These are phyloP conservation scores for Ophthalmolycus amberensis DNA, from an alignment of 2,113 vertebrate genomes.

Conservation along the genomic window DNA sequence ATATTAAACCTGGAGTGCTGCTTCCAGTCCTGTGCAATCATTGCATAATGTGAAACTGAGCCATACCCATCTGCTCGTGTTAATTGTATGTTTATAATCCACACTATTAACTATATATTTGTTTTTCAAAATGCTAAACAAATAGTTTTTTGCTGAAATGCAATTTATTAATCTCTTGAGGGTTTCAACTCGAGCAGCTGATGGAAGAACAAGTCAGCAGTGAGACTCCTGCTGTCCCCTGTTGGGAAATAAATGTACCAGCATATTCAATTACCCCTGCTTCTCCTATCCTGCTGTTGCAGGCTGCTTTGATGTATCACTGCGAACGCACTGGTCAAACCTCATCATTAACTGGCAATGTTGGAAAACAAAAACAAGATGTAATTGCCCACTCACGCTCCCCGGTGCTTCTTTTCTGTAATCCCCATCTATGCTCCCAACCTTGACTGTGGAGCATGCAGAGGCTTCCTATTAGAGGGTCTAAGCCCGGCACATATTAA, in stretches of 20 bases:
- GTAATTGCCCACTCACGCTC: constrained; percentile 68
- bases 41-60: not conserved
- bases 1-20: constrained; percentile 1
- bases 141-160: constrained; percentile 32
- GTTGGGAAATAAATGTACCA: constrained; percentile 70
- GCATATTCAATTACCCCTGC: constrained; percentile 70
- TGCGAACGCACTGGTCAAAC: constrained; percentile 71
- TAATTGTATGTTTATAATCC: not conserved
- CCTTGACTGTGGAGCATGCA: constrained; percentile 28
- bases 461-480: constrained; percentile 34
- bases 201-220: constrained; percentile 32
- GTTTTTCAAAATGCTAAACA: constrained; percentile 42
- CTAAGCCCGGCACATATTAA: constrained; percentile 58
- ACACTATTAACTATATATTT: constrained; percentile 18
- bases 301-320: constrained; percentile 69
- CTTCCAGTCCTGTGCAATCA: not conserved
- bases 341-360: constrained; percentile 71
- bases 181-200: constrained; percentile 23
- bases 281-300: constrained; percentile 51
- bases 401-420: constrained; percentile 51
- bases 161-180: constrained; percentile 48
- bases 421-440: constrained; percentile 31
- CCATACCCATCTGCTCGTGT: not conserved
- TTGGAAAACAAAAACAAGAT: constrained; percentile 77
- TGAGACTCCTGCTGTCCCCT: constrained; percentile 56